Conservation (phyloP, 1,140 invertebrate genomes). For the Gonioctena quinquepunctata region DNA sequence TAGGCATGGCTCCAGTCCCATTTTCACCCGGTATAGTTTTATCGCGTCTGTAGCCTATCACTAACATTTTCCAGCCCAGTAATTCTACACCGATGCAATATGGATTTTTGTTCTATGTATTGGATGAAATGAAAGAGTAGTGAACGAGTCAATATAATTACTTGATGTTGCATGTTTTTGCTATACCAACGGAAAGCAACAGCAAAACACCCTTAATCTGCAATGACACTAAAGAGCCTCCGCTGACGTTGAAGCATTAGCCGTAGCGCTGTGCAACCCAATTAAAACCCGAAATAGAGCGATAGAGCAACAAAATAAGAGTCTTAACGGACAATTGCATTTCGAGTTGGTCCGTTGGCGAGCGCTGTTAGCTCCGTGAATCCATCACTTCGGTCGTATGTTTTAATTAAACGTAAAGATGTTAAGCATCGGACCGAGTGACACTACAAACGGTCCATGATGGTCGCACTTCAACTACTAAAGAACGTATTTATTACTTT, state of each 20-base stretch:
- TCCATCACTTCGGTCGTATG: constrained; percentile 40
- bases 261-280: background rate
- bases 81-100: too few relatives aligned
- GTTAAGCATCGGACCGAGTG: constrained; percentile 42
- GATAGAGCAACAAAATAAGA: background rate
- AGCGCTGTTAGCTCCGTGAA: constrained; percentile 23
- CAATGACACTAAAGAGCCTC: background rate
- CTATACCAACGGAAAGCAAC: too few relatives aligned
- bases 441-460: constrained; percentile 48
- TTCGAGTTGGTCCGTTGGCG: background rate
- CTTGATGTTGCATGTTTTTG: too few relatives aligned
- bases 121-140: too few relatives aligned
- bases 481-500: constrained; percentile 46
- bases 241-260: background rate
- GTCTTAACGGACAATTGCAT: constrained; percentile 9
- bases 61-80: too few relatives aligned
- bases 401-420: constrained; percentile 47
- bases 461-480: constrained; percentile 49
- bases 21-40: too few relatives aligned
- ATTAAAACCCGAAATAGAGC: constrained; percentile 7
- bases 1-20: too few relatives aligned
- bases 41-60: too few relatives aligned
- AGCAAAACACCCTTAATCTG: background rate
- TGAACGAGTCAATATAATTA: too few relatives aligned
- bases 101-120: too few relatives aligned